These are phyloP conservation scores for Amphipoea oculea DNA, from an alignment of 2,888 invertebrate species.

Conservation along the genomic window DNA sequence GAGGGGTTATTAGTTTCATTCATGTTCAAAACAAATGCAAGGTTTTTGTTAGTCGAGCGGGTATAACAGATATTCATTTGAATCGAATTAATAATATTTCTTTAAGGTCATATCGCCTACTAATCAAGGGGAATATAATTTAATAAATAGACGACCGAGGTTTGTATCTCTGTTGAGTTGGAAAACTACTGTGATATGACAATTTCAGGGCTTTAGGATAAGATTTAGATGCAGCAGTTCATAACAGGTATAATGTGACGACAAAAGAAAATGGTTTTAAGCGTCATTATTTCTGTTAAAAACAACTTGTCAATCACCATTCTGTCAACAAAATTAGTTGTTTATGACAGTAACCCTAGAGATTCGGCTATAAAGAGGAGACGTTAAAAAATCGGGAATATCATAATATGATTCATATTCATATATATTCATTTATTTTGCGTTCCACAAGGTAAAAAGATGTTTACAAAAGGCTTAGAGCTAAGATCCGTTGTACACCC, in stretches of 20 bases:
- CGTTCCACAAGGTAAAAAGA: too few species aligned
- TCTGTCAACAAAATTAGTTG: not conserved
- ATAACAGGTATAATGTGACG: not conserved
- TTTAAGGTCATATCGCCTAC: slow-evolving; percentile 9
- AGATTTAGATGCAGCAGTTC: not conserved
- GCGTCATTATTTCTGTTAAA: not conserved
- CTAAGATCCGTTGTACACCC: too few species aligned
- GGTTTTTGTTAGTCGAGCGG: slow-evolving; percentile 9
- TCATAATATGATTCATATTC: not conserved
- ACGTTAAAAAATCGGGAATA: not conserved
- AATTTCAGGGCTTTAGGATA: not conserved
- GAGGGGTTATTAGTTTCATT: slow-evolving; percentile 14
- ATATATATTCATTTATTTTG: too few species aligned
- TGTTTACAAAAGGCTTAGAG: too few species aligned
- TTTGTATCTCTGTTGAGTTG: not conserved
- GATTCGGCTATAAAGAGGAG: not conserved
- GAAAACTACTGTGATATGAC: not conserved
- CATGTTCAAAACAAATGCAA: slow-evolving; percentile 20
- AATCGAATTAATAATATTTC: slow-evolving; percentile 37
- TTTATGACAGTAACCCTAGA: not conserved
- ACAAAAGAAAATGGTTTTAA: not conserved
- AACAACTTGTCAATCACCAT: not conserved
- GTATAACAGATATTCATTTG: slow-evolving; percentile 17
- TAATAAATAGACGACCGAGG: not conserved
- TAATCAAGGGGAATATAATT: slow-evolving; percentile 12